phyloP scores from a whole-genome alignment of 2,888 invertebrate genomes.

The Drosophila villosipedis region DNA sequence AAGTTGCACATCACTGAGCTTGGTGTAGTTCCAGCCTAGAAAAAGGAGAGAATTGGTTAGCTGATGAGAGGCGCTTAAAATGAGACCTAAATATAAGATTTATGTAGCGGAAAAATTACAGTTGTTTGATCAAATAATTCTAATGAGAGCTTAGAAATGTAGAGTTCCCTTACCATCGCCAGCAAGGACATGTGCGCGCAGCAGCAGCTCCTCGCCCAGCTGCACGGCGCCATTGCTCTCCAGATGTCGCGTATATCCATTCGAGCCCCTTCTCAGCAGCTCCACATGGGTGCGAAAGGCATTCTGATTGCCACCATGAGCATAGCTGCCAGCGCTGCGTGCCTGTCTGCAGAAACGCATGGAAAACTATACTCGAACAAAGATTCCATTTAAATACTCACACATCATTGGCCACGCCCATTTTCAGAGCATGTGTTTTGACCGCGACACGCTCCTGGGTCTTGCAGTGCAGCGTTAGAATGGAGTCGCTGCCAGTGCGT shows the following conservation, averaged over 20 bases:
- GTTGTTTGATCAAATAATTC: too few species aligned
- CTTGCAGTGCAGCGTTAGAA: constrained; percentile 87
- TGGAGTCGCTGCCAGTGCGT: constrained; percentile 86
- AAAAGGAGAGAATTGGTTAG: too few species aligned
- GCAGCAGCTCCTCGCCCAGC: constrained; percentile 87
- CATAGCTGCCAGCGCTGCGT: constrained; percentile 84
- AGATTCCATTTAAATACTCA: constrained; percentile 64
- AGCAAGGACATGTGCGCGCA: constrained; percentile 86
- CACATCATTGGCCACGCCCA: constrained; percentile 85
- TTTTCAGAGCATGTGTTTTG: constrained; percentile 86
- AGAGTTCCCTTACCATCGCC: constrained; percentile 86
- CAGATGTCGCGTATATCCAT: constrained; percentile 86
- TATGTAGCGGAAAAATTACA: too few species aligned
- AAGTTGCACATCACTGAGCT: constrained; percentile 86
- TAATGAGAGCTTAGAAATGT: too few species aligned
- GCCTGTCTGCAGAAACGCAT: constrained; percentile 74
- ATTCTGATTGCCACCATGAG: constrained; percentile 87
- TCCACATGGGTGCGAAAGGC: constrained; percentile 86
- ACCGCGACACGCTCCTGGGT: constrained; percentile 86
- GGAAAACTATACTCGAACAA: not conserved
- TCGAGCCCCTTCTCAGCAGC: constrained; percentile 85
- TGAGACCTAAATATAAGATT: not conserved
- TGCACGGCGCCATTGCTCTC: constrained; percentile 86
- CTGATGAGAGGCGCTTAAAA: not conserved
- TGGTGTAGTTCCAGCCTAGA: constrained; percentile 86